These are phyloP conservation scores for Drosophila tristis DNA, from an alignment of 1,140 invertebrate genomes.

Conservation along the genomic window DNA sequence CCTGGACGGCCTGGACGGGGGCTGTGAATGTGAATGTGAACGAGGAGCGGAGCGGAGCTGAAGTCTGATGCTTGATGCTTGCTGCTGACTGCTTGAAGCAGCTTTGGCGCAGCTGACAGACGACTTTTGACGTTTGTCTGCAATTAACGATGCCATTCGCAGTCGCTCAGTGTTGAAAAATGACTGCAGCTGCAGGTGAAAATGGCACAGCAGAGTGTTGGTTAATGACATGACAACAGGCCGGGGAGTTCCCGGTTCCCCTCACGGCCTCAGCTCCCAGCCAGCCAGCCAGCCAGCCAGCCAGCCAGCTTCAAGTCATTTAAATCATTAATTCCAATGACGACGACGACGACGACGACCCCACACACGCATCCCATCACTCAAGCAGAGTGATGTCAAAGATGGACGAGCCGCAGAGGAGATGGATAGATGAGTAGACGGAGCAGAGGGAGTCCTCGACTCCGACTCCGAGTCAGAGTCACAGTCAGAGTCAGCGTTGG, in stretches of 20 bases:
- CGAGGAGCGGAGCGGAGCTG: slow-evolving; percentile 14
- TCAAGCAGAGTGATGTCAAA: slow-evolving; percentile 46
- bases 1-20: slow-evolving; percentile 11
- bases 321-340: slow-evolving; percentile 75
- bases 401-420: slow-evolving; percentile 27
- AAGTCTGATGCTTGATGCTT: slow-evolving; percentile 38
- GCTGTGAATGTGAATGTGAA: slow-evolving; percentile 28
- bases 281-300: slow-evolving; percentile 2
- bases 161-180: slow-evolving; percentile 71
- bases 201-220: slow-evolving; percentile 75
- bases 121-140: slow-evolving; percentile 80
- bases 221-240: slow-evolving; percentile 73
- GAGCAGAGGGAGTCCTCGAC: slow-evolving; percentile 10
- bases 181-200: slow-evolving; percentile 75
- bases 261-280: too few relatives aligned
- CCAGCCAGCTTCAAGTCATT: slow-evolving; percentile 38
- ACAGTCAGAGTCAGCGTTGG: slow-evolving; percentile 4
- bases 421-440: slow-evolving; percentile 4
- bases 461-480: slow-evolving; percentile 1
- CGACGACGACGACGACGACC: slow-evolving; percentile 54
- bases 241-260: not conserved
- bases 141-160: slow-evolving; percentile 68
- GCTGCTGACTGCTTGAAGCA: slow-evolving; percentile 10
- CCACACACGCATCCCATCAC: slow-evolving; percentile 63
- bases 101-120: slow-evolving; percentile 56